Percentiles rank a stretch among this genome's conserved stretches.
These are phyloP conservation scores for Amphiura filiformis DNA, from an alignment of 35 echinoderm and acorn worm genomes.

Conservation along the genomic window DNA sequence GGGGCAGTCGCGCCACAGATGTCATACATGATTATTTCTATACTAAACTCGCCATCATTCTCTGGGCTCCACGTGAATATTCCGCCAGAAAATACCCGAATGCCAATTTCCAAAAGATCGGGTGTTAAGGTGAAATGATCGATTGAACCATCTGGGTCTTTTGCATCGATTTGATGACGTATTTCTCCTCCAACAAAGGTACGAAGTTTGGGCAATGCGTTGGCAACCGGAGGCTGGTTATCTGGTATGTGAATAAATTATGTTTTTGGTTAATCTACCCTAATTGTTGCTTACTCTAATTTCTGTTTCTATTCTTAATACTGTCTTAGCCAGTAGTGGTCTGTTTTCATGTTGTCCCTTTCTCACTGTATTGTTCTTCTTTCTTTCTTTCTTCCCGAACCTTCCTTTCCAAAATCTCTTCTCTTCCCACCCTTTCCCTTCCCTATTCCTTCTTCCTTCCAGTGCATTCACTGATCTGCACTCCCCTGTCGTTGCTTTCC, in stretches of 20 bases:
- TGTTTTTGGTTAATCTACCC: no score
- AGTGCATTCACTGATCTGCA: no score
- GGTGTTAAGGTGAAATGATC: slow-evolving; percentile 19
- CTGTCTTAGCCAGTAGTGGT: no score
- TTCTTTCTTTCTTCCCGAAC: no score
- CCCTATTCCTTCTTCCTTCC: no score
- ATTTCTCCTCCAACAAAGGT: slow-evolving; percentile 26
- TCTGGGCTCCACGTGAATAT: slow-evolving; percentile 38
- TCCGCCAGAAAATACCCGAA: slow-evolving; percentile 33
- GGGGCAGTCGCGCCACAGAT: slow-evolving; percentile 29
- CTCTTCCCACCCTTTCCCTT: no score
- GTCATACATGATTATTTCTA: slow-evolving; percentile 45
- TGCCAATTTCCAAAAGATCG: background rate
- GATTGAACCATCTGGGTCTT: slow-evolving; percentile 36
- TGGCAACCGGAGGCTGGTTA: slow-evolving; percentile 39
- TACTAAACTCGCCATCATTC: slow-evolving; percentile 25
- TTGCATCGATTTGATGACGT: slow-evolving; percentile 39
- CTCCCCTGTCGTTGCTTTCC: no score
- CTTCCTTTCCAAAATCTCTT: no score
- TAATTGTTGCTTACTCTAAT: no score
- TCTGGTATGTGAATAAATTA: slow-evolving; percentile 36
- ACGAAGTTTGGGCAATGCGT: background rate
- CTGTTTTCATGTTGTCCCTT: no score
- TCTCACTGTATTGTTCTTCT: no score
- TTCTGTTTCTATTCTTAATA: no score